Evolutionary conservation across 2,797 vertebrate species (phyloP).

Genomic region (Kryptolebias ocellatus): DNA sequence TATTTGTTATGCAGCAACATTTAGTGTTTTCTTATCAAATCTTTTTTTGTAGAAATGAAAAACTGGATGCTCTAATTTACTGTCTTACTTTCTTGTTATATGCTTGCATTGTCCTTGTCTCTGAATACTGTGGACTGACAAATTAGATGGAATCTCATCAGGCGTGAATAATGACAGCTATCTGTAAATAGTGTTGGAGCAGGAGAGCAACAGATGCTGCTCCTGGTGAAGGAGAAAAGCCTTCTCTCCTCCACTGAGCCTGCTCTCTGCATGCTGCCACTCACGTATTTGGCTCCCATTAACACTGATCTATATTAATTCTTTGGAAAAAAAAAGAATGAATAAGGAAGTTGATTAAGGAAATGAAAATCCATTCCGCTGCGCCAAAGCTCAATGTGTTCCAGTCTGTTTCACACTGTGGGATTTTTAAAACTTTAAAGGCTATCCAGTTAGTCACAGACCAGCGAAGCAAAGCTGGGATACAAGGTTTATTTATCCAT

Average conservation of each 20-base stretch:
- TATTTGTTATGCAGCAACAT: too few species aligned
- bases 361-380: conserved; percentile 80
- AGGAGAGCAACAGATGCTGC: conserved; percentile 76
- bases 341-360: conserved; percentile 82
- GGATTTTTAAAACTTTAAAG: conserved; percentile 79
- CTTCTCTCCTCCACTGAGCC: conserved; percentile 71
- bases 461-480: conserved; percentile 69
- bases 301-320: conserved; percentile 80
- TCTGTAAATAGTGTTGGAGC: conserved; percentile 75
- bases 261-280: conserved; percentile 71
- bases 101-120: conserved; percentile 51
- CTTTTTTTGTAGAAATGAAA: background rate
- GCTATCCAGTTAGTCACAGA: conserved; percentile 80
- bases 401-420: conserved; percentile 78
- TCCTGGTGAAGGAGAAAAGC: conserved; percentile 73
- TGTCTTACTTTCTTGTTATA: conserved; percentile 51
- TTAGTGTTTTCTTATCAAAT: too few species aligned
- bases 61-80: background rate
- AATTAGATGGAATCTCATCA: conserved; percentile 72
- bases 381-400: conserved; percentile 74
- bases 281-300: conserved; percentile 75
- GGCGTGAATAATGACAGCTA: conserved; percentile 75
- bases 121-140: conserved; percentile 55
- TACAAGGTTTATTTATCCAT: conserved; percentile 73
- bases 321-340: conserved; percentile 61